Evolutionary conservation across 2,113 vertebrate species (phyloP), one percentile per base, ranked within the genome.

Genomic region (Festucalex cinctus): DNA sequence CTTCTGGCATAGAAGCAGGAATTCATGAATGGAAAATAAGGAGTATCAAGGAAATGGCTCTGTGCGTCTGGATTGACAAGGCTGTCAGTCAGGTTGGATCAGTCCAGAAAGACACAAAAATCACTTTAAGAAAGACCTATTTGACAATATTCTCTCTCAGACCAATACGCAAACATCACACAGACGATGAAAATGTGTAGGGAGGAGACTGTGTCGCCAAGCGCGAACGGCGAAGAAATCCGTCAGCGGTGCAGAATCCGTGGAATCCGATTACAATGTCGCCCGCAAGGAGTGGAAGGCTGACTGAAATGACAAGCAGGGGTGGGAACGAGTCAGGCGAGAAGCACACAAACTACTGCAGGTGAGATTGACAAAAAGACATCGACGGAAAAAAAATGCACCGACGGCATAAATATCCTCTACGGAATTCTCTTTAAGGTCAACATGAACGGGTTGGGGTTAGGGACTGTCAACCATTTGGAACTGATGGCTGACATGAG

Each of bases 11-110:
- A 51, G 6, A 26, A 57, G 54, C 28, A 57, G 5, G 26, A 32
- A 32, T 57, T 57, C 14, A 57, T 16, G 32, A 28, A 28, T 32
- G 26, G 6, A 3, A 0, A 17, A 2, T 26, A 35, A 44, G 19
- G 68, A 70, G 53, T 39, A 1, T 49, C 43, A 66, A 64, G 35
- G 16, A 61, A 78, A 51, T 14, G 0, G 4, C 1, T 46, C 3
- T 57, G 54, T 32, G 53, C 17, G 6, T 19, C 49, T 56, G n/a
- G 20, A 48, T 48, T 8, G 2, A 19, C 53, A 73, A 83, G 90
- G 85, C 73, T 61, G 86, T 77, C 85, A 16, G 9, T 88, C 91
- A 80, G 85, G 90, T 76, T 74, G 22, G 66, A 90, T 88, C 71
- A 68, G 89, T 87, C 73, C 56, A 61, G 66, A 78, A 56, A 28